Percentiles rank a stretch among this genome's conserved stretches.
Evolutionary conservation across 92 coral and sea anemone species (phyloP).

Genomic region (Phenganax subtilis): DNA sequence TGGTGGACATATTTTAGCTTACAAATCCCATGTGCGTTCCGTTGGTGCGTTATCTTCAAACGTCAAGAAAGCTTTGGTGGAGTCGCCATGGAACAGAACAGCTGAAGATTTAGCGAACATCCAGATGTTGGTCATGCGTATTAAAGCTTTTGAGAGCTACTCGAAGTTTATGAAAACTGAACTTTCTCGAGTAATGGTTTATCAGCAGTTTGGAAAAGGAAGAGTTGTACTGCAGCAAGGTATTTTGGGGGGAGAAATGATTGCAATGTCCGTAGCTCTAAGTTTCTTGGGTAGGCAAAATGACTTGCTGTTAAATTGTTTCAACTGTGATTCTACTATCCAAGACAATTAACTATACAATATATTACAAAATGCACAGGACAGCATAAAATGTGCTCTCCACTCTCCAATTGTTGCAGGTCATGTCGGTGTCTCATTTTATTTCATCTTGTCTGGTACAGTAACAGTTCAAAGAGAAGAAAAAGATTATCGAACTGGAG

Average conservation of each 20-base stretch:
- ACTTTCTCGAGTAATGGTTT: slow-evolving; percentile 73
- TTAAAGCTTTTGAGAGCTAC: slow-evolving; percentile 81
- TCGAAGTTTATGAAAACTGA: slow-evolving; percentile 85
- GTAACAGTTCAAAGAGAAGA: slow-evolving; percentile 82
- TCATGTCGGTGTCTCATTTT: slow-evolving; percentile 81
- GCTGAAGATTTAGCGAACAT: slow-evolving; percentile 68
- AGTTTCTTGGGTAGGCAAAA: no score
- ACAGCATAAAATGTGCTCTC: not conserved
- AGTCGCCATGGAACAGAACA: slow-evolving; percentile 64
- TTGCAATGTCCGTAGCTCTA: not conserved
- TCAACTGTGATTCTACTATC: no score
- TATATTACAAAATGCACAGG: no score
- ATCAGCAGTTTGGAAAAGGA: slow-evolving; percentile 65
- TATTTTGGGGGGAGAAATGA: not conserved
- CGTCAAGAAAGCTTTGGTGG: slow-evolving; percentile 61
- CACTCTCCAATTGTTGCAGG: slow-evolving; percentile 44
- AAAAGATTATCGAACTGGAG: slow-evolving; percentile 76
- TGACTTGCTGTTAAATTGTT: not conserved
- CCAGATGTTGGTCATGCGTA: slow-evolving; percentile 69
- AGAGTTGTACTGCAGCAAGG: slow-evolving; percentile 87
- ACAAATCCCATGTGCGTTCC: slow-evolving; percentile 81
- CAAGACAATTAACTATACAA: no score
- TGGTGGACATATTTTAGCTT: slow-evolving; percentile 54
- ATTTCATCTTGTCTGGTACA: slow-evolving; percentile 83
- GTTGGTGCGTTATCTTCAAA: slow-evolving; percentile 60